phyloP scores from a whole-genome alignment of 2,113 vertebrate genomes.

The Noctilio leporinus region DNA sequence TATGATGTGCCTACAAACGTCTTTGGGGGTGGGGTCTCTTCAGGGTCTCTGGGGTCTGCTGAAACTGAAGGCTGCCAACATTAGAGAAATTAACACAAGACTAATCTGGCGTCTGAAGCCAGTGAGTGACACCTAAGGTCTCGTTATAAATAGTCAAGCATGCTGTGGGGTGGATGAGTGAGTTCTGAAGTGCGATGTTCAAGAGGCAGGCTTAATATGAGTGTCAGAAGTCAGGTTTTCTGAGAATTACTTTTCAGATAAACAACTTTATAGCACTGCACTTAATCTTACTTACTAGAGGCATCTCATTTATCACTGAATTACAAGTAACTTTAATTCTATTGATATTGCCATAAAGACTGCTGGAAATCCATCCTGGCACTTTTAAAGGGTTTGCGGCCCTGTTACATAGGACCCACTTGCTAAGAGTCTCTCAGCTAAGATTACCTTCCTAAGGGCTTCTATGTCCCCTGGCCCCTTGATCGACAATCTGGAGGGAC shows the following conservation, averaged over 20 bases:
- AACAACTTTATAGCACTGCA: conserved; percentile 87
- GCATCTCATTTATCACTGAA: conserved; percentile 85
- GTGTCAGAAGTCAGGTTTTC: conserved; percentile 83
- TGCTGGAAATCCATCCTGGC: conserved; percentile 66
- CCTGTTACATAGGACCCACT: background rate
- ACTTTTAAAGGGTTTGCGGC: conserved; percentile 34
- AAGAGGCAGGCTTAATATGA: conserved; percentile 86
- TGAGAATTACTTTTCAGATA: conserved; percentile 88
- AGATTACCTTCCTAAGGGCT: background rate
- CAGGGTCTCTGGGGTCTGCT: background rate
- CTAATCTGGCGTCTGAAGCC: background rate
- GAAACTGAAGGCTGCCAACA: background rate
- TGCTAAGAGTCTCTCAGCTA: background rate
- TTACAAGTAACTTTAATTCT: conserved; percentile 84
- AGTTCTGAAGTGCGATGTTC: conserved; percentile 84
- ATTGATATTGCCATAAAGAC: conserved; percentile 79
- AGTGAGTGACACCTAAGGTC: conserved; percentile 32
- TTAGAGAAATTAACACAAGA: background rate
- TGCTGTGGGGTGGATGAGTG: conserved; percentile 20
- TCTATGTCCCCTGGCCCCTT: background rate
- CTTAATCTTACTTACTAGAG: conserved; percentile 85
- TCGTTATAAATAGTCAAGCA: conserved; percentile 70
- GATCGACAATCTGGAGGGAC: background rate
- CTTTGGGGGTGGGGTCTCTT: background rate
- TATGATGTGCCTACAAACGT: background rate